Evolutionary conservation across 2,888 invertebrate species (phyloP), one percentile per base, ranked within the genome.

Genomic region (Acanthococcus lagerstroemiae): DNA sequence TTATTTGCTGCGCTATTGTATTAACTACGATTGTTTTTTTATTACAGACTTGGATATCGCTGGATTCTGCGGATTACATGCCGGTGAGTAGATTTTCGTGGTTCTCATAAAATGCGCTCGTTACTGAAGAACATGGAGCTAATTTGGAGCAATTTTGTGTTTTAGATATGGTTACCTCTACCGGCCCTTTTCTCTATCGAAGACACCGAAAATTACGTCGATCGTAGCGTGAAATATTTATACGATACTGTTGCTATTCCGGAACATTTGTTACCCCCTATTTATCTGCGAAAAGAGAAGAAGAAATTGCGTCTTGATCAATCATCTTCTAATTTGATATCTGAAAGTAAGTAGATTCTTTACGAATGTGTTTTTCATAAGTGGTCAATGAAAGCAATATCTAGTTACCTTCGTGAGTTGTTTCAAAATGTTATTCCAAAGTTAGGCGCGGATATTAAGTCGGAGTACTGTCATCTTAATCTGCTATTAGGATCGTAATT

Each of bases 101-200:
- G n/a, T 15, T 37, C 2, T 37, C 37, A n/a, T n/a, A n/a, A n/a
- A n/a, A n/a, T n/a, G n/a, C n/a, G n/a, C n/a, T n/a, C n/a, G n/a
- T n/a, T n/a, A n/a, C n/a, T n/a, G n/a, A n/a, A n/a, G n/a, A n/a
- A n/a, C n/a, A n/a, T n/a, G n/a, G n/a, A n/a, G n/a, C n/a, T n/a
- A n/a, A 37, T 37, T 37, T 37, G 22, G 19, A 9, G 2, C 48
- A 12, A 30, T 25, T 54, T 12, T 27, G 9, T 37, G 26, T 71
- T 73, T 72, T 77, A 95, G 95, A 85, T 93, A 82, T 97, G 96
- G 95, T 86, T 90, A 72, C 96, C 96, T 65, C 96, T 95, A 67
- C 96, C 96, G 21, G 96, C 44, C 17, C 9, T 44, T 44, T 24
- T 96, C 67, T 95, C 96, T 12, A 86, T 88, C 75, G 90, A 90